A percentile compares a stretch with the other conserved stretches of the same genome.
Conservation (phyloP, 2,113 vertebrate species). For the Thomomys bottae region DNA sequence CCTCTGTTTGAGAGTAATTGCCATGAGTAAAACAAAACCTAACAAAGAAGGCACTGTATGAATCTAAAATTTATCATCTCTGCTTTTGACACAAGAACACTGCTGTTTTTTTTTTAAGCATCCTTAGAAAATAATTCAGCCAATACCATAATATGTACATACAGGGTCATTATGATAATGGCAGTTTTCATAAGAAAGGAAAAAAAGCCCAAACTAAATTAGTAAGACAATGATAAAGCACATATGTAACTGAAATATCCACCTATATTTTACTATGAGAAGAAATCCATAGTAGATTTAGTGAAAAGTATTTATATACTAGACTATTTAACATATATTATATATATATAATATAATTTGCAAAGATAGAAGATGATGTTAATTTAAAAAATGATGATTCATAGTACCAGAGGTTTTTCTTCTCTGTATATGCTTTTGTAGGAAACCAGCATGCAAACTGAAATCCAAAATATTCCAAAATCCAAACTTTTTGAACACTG, state of each 20-base stretch:
- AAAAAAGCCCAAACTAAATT: neutral
- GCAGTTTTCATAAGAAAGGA: neutral
- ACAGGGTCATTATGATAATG: neutral
- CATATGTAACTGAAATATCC: neutral
- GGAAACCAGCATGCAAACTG: neutral
- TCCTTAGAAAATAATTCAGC: neutral
- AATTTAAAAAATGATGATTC: constrained; percentile 45
- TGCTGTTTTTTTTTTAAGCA: neutral
- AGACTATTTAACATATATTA: neutral
- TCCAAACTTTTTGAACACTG: neutral
- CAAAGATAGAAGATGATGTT: neutral
- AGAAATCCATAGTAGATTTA: neutral
- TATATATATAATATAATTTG: neutral
- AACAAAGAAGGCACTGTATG: neutral
- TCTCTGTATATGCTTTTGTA: constrained; percentile 13
- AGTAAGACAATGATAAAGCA: neutral
- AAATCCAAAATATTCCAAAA: neutral
- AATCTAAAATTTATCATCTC: neutral
- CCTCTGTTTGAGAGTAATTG: neutral
- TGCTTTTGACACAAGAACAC: neutral
- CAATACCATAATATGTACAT: neutral
- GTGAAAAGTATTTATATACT: constrained; percentile 9
- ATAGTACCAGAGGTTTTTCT: neutral
- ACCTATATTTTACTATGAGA: constrained; percentile 2
- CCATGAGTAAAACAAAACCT: neutral